Percentiles rank a stretch among this genome's conserved stretches.
phyloP scores from a whole-genome alignment of 2,113 vertebrate species.

The Grallaria varia region DNA sequence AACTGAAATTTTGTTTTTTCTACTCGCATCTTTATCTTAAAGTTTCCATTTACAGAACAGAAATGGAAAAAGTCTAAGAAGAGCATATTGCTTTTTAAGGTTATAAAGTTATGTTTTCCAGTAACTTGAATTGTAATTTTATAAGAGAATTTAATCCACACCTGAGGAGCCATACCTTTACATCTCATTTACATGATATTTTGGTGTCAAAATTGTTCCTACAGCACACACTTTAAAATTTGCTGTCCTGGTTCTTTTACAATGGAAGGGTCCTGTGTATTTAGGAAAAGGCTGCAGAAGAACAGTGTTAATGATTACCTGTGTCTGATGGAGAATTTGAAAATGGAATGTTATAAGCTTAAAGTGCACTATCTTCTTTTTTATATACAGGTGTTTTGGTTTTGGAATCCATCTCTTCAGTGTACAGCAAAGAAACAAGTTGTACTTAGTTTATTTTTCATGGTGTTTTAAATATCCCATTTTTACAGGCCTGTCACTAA shows the following conservation, averaged over 20 bases:
- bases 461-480: conserved; percentile 36
- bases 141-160: conserved; percentile 64
- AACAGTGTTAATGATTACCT: conserved; percentile 29
- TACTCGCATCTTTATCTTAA: conserved; percentile 65
- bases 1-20: conserved; percentile 65
- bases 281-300: not conserved
- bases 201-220: conserved; percentile 23
- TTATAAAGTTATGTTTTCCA: conserved; percentile 76
- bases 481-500: not conserved
- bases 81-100: conserved; percentile 81
- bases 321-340: not conserved
- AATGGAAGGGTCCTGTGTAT: not conserved
- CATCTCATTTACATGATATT: conserved; percentile 15
- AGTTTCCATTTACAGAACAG: conserved; percentile 74
- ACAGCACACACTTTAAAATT: conserved; percentile 6
- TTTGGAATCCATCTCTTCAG: conserved; percentile 19
- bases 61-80: conserved; percentile 71
- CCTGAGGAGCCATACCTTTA: conserved; percentile 64
- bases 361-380: conserved; percentile 52
- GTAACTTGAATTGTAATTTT: conserved; percentile 72
- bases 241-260: conserved; percentile 12
- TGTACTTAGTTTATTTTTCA: conserved; percentile 2
- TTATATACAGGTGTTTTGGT: conserved; percentile 21
- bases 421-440: conserved; percentile 32
- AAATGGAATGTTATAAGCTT: conserved; percentile 30